phyloP scores from a whole-genome alignment of 2,888 invertebrate species.

The Phragmatobia fuliginosa region DNA sequence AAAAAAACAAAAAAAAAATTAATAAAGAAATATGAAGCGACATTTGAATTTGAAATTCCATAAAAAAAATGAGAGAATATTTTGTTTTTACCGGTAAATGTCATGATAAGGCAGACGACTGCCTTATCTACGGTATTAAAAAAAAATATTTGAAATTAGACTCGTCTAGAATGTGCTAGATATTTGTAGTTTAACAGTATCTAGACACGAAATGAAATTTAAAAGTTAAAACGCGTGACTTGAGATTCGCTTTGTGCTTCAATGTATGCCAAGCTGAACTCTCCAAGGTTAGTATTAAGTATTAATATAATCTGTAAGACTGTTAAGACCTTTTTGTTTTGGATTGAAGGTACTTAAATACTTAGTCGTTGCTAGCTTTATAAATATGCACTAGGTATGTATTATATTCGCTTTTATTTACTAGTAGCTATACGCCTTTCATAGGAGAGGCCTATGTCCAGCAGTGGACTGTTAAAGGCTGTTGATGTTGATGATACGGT shows the following conservation, averaged over 20 bases:
- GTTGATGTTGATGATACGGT: too few relatives aligned
- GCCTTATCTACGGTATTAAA: neutral
- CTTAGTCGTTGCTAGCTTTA: too few relatives aligned
- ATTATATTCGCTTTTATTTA: too few relatives aligned
- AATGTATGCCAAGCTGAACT: neutral
- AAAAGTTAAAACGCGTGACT: constrained; percentile 1
- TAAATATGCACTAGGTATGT: too few relatives aligned
- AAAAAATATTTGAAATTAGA: neutral
- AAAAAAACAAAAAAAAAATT: neutral
- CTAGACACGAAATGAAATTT: neutral
- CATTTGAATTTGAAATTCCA: neutral
- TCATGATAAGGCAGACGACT: neutral
- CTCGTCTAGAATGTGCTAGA: neutral
- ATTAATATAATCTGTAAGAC: neutral
- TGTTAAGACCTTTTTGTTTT: neutral
- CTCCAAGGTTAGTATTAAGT: neutral
- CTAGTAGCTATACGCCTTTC: too few relatives aligned
- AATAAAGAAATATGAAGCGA: too few relatives aligned
- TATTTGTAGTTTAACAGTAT: neutral
- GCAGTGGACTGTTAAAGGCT: too few relatives aligned
- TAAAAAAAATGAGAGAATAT: neutral
- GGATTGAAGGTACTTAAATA: neutral
- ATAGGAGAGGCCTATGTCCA: too few relatives aligned
- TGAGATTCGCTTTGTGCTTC: neutral
- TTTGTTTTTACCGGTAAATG: neutral